Base-by-base conservation (phyloP, 2,797 vertebrate genomes). In the Allenopithecus nigroviridis region DNA sequence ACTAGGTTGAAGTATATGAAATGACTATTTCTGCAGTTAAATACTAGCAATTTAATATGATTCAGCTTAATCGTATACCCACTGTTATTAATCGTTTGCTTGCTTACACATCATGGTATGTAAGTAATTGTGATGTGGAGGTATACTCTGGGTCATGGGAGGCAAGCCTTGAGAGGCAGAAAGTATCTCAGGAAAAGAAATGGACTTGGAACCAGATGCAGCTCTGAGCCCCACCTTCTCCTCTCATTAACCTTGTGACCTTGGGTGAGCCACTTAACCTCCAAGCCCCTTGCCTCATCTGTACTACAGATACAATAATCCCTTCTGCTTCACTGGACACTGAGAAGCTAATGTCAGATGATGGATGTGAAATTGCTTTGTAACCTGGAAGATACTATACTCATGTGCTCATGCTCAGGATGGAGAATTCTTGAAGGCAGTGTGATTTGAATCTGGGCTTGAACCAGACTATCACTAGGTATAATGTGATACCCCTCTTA, bases 211-310 rank as follows among this genome's bases (percentile, higher is more conserved):
- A 72, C 76, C 96, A 97, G 95, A 97, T 95, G 97, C 0, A 0
- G 39, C 92, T 92, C 92, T 13, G 39, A 92, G 95, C 88, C 30
- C 48, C 86, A 94, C 84, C 95, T 96, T 96, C 96, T 97, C 57
- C 89, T 94, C 96, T 97, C 94, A 96, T 97, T 97, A 96, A 97
- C 96, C 96, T 88, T 6, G 0, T 97, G 97, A 98, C 94, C 96
- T 97, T 95, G 96, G 93, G 92, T 72, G 88, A 98, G 76, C 94
- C 97, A 98, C 97, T 97, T 97, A 97, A 97, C 97, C 97, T 96
- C 97, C 72, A 59, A 92, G 91, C 80, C 94, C 91, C 92, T 94
- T 92, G 91, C 93, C 97, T 98, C 97, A 97, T 97, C 97, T 98
- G 97, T 84, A 95, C 95, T 87, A 91, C 86, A 75, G 97, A 95